These are phyloP conservation scores for Cephus nigrinus DNA, from an alignment of 2,888 invertebrate species.

Conservation along the genomic window DNA sequence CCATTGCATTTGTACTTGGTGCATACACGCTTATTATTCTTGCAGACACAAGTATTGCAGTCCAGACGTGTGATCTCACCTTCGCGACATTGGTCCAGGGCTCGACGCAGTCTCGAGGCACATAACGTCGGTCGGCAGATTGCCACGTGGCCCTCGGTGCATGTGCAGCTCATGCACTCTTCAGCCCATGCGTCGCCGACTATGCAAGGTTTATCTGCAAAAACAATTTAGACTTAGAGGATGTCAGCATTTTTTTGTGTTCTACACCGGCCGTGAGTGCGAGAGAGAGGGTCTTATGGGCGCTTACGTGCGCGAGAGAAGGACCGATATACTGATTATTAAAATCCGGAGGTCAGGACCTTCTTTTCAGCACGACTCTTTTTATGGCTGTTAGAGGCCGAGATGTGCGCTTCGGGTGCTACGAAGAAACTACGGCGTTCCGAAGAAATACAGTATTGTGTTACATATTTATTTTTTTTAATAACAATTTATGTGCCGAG, in stretches of 20 bases:
- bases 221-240: background rate
- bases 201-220: conserved; percentile 28
- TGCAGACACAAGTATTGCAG: conserved; percentile 30
- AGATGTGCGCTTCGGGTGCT: too few relatives aligned
- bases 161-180: conserved; percentile 34
- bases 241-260: background rate
- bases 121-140: conserved; percentile 32
- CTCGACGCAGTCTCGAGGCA: conserved; percentile 23
- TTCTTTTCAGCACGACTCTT: background rate
- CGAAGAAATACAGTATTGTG: too few relatives aligned
- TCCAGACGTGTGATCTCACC: conserved; percentile 20
- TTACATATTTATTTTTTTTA: too few relatives aligned
- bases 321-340: background rate
- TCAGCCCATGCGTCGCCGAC: conserved; percentile 35
- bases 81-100: conserved; percentile 26
- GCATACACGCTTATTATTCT: conserved; percentile 24
- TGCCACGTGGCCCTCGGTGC: conserved; percentile 20
- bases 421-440: too few relatives aligned
- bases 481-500: too few relatives aligned
- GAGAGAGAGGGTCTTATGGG: background rate
- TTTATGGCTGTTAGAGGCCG: too few relatives aligned
- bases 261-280: background rate
- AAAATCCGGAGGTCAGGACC: background rate
- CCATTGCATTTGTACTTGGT: conserved; percentile 23
- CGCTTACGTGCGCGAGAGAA: background rate